These are phyloP conservation scores for Kobus ellipsiprymnus DNA, from an alignment of 2,113 vertebrate species.

Conservation along the genomic window DNA sequence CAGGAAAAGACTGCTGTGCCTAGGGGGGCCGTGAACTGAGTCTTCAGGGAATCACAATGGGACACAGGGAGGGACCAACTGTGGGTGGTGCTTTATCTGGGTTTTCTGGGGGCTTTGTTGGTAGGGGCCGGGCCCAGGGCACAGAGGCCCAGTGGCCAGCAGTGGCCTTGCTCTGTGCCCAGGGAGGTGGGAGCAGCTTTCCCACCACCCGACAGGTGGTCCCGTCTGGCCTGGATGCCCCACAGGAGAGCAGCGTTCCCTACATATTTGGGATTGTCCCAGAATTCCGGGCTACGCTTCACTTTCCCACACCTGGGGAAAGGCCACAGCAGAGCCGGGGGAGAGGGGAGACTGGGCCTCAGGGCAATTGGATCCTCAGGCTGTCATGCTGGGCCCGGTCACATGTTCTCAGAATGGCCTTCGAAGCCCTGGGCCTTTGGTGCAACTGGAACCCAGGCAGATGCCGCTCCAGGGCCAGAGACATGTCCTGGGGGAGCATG, in stretches of 20 bases:
- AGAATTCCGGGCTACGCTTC: not conserved
- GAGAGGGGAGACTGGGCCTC: not conserved
- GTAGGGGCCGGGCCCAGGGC: not conserved
- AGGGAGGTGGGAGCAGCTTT: accelerated
- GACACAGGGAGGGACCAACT: not conserved
- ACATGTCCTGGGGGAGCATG: not conserved
- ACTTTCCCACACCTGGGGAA: not conserved
- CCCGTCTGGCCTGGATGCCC: not conserved
- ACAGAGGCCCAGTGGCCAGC: not conserved
- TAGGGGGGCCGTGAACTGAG: not conserved
- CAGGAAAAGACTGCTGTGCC: accelerated
- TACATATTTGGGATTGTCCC: not conserved
- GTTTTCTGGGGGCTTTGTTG: not conserved
- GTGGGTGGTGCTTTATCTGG: not conserved
- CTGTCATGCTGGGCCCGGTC: accelerated
- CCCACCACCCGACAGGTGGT: not conserved
- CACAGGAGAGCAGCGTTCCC: not conserved
- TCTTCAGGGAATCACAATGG: accelerated
- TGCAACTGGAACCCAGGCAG: not conserved
- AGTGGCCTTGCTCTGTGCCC: not conserved
- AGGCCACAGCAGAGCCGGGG: not conserved
- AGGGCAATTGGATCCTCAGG: not conserved
- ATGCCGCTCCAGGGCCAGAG: not conserved
- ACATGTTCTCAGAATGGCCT: not conserved
- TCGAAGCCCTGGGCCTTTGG: accelerated